Base-by-base conservation (phyloP, 2,113 vertebrate genomes). In the Todiramphus saurophagus region DNA sequence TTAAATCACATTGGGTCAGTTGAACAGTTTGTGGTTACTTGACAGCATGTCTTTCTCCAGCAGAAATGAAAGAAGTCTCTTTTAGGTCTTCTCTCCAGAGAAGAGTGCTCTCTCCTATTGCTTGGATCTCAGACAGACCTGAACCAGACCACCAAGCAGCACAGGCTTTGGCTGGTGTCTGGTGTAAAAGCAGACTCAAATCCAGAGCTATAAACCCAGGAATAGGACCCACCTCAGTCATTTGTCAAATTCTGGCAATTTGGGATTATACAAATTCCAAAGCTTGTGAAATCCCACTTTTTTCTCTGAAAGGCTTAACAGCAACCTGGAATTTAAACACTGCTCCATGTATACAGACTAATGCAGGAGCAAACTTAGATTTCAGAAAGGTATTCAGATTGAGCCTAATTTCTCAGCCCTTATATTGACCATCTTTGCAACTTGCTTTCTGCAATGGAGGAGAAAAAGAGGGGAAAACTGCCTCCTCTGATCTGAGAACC, bases 61-160 rank as follows among this genome's bases (percentile, higher is more conserved):
- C 51, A 87, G 83, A 90, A 96, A 79, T 33, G 76, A 73, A 64
- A 93, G 63, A 23, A 48, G 2, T 41, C 53, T 78, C 23, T 75
- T 78, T 64, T 48, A 64, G 56, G 35, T 64, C 48, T 87, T 73
- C 87, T 94, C 92, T 84, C 76, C 92, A 95, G 86, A 51, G 69
- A 68, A 51, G 13, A 35, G 24, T 72, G 83, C 73, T 75, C 41
- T n/a, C 63, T 80, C 33, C 73, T 46, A 14, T 5, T 0, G 5
- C 88, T 64, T 92, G 96, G 89, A 95, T 64, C 37, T 28, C 86
- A 81, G 64, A 50, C 79, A 60, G 50, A 2, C 10, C 76, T 89
- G 60, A 77, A 53, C 17, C 35, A 83, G 94, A 96, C 82, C 92
- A 92, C 94, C 94, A 72, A 60, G 85, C 35, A 81, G 73, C 77